A percentile compares a stretch with the other conserved stretches of the same genome.
Evolutionary conservation across 2,888 invertebrate genomes (phyloP).

Genomic region (Timema cristinae): DNA sequence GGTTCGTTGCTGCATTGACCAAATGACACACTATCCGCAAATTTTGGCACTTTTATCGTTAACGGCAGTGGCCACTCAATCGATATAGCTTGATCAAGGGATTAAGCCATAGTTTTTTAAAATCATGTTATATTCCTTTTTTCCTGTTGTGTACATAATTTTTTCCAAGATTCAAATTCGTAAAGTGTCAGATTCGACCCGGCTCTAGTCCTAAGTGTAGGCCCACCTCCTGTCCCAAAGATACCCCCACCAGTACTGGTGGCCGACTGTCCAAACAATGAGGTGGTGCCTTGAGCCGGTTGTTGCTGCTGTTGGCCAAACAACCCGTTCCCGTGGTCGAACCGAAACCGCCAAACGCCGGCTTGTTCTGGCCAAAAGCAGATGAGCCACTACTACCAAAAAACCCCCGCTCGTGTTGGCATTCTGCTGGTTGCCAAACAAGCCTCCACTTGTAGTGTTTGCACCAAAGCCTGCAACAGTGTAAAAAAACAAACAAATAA

Average conservation of each 20-base stretch:
- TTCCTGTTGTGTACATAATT: too few relatives aligned
- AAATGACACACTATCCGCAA: too few relatives aligned
- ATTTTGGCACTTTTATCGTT: too few relatives aligned
- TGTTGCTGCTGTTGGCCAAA: conserved; percentile 54
- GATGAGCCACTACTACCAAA: conserved; percentile 42
- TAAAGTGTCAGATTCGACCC: conserved; percentile 40
- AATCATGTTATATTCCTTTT: too few relatives aligned
- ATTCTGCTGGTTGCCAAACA: conserved; percentile 31
- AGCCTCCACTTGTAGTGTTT: conserved; percentile 24
- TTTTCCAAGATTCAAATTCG: too few relatives aligned
- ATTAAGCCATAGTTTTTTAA: too few relatives aligned
- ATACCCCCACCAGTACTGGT: conserved; percentile 48
- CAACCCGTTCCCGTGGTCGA: conserved; percentile 50
- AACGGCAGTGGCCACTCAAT: too few relatives aligned
- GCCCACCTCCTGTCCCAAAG: conserved; percentile 42
- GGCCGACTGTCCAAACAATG: conserved; percentile 49
- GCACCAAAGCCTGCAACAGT: conserved; percentile 29
- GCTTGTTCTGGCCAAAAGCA: conserved; percentile 61
- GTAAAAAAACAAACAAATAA: not conserved
- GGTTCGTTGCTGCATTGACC: too few relatives aligned
- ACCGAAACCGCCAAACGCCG: conserved; percentile 52
- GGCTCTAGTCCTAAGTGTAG: conserved; percentile 18
- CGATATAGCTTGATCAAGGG: too few relatives aligned
- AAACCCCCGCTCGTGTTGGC: conserved; percentile 25
- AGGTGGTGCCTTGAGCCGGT: conserved; percentile 44